Base-by-base conservation (phyloP, 1,140 invertebrate genomes). In the Gryon sp. region DNA sequence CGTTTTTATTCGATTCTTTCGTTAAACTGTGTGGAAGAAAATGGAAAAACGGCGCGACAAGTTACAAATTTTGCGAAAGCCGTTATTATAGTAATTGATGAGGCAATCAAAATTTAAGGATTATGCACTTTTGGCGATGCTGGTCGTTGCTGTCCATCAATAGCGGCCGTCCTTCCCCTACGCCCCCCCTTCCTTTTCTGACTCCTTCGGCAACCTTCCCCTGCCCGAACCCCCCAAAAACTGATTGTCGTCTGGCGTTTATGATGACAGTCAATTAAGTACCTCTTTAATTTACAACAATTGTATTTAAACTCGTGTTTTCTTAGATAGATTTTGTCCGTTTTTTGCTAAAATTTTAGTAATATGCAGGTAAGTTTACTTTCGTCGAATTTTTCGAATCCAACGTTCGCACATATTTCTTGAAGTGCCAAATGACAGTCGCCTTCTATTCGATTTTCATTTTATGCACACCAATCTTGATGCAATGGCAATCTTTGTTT, bases 61-160 rank as follows among this genome's bases (percentile, higher is more conserved):
- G 26, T 12, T n/a, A n/a, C 11, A 20, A 24, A 8, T 14, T 15
- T 1, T 28, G 41, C 46, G 28, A 36, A 46, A 9, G 52, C 11
- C 40, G 26, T 28, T 66, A 19, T n/a, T n/a, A n/a, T n/a, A n/a
- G 57, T 57, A 59, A 1, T 46, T 40, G 63, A 63, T 45, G 45
- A 57, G 59, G 75, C 43, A 50, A 73, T 59, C 57, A 68, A 79
- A 75, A 63, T 76, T 76, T 62, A 48, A 62, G 48, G 30, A 40
- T 59, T 73, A 55, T 80, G 79, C 77, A 81, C 82, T 85, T 79
- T 83, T 85, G 86, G 87, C 85, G 87, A 89, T 89, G 87, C 87
- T 89, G 87, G 87, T 87, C 87, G 87, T 89, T 89, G 87, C 87
- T 89, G 70, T 84, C 82, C 81, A 87, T 55, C 82, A 69, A 85